Conservation (phyloP, 2,888 invertebrate genomes). For the Troglohyphantes excavatus region DNA sequence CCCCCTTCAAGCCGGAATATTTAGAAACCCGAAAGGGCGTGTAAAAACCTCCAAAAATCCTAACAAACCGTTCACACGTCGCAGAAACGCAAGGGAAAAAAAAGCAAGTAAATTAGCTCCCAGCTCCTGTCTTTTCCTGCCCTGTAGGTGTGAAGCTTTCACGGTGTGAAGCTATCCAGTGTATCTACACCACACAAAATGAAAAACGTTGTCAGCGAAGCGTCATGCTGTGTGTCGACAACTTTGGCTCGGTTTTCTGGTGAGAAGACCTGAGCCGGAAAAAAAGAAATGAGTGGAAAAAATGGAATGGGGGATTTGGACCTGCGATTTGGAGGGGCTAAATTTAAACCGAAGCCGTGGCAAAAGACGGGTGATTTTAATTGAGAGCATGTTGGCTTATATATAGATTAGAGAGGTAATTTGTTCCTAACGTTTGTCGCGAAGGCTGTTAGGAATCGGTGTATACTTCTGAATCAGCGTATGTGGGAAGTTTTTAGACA, state of each 20-base stretch:
- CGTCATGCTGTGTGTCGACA: slow-evolving; percentile 61
- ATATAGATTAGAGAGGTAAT: slow-evolving; percentile 9
- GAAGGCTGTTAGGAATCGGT: no score
- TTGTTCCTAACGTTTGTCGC: no score
- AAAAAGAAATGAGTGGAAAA: neutral
- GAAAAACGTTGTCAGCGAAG: slow-evolving; percentile 62
- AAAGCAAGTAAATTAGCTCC: slow-evolving; percentile 52
- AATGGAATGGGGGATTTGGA: neutral
- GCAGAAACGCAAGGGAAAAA: neutral
- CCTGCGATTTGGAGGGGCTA: neutral
- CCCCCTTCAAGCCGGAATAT: neutral
- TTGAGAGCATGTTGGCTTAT: neutral
- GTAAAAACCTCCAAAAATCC: neutral
- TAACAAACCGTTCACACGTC: slow-evolving; percentile 37
- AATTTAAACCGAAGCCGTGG: slow-evolving; percentile 16
- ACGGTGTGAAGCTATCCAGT: slow-evolving; percentile 57
- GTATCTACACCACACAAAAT: slow-evolving; percentile 42
- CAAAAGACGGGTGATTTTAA: slow-evolving; percentile 13
- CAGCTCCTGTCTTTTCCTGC: slow-evolving; percentile 41
- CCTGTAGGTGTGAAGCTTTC: no score
- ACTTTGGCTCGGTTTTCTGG: slow-evolving; percentile 41
- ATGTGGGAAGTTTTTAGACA: no score
- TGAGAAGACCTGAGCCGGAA: neutral
- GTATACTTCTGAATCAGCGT: no score
- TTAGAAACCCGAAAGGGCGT: neutral